These are phyloP conservation scores for Calypte anna DNA, from an alignment of 2,113 vertebrate genomes.

Conservation along the genomic window DNA sequence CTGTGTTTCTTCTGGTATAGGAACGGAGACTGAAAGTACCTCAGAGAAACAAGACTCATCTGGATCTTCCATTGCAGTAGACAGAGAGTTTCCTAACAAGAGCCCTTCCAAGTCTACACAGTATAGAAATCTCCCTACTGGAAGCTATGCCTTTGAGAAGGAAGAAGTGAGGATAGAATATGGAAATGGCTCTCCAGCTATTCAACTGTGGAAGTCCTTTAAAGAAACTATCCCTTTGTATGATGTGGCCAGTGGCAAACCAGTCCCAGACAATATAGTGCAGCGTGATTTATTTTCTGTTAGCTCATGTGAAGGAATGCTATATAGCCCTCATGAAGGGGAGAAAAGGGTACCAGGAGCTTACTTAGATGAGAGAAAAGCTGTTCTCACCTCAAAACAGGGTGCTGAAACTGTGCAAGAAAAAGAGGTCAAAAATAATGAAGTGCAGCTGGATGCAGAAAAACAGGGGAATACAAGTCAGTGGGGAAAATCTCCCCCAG, in stretches of 20 bases:
- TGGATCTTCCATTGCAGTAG: constrained; percentile 47
- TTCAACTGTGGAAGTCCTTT: constrained; percentile 71
- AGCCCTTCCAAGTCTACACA: constrained; percentile 34
- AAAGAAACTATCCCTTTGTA: constrained; percentile 71
- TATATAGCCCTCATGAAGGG: constrained; percentile 15
- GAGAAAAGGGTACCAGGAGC: constrained; percentile 31
- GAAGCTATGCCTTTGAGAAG: constrained; percentile 71
- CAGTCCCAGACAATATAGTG: constrained; percentile 39
- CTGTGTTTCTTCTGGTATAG: constrained; percentile 57
- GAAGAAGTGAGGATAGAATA: constrained; percentile 67
- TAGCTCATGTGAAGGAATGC: constrained; percentile 57
- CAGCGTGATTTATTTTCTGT: constrained; percentile 47
- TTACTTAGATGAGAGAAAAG: constrained; percentile 49
- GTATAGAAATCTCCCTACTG: constrained; percentile 47
- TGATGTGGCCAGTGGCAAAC: constrained; percentile 51
- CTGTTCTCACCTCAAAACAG: neutral
- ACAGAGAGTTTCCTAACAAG: constrained; percentile 62
- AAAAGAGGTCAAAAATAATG: constrained; percentile 28
- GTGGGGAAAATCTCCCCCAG: neutral
- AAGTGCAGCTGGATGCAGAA: constrained; percentile 28
- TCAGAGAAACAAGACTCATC: constrained; percentile 33
- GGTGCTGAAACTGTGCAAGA: constrained; percentile 15
- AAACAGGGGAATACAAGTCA: neutral
- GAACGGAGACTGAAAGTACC: constrained; percentile 45
- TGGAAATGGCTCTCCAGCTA: constrained; percentile 56